Evolutionary conservation across 2,797 vertebrate species (phyloP), one percentile per base, ranked within the genome.

Genomic region (Gymnopithys bicolor): DNA sequence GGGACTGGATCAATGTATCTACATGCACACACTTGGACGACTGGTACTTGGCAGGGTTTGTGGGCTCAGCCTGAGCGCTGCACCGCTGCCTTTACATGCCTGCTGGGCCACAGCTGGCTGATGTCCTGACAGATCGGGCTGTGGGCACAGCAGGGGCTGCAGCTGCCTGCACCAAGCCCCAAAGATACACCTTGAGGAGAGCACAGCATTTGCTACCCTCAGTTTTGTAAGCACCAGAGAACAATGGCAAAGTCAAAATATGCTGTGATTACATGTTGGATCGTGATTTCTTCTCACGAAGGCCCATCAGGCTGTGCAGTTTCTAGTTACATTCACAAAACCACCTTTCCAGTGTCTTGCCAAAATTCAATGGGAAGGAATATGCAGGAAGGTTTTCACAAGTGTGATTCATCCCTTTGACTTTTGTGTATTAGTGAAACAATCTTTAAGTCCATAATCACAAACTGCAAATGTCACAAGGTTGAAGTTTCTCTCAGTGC

Each of bases 91-190:
- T 32, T 4, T 13, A 14, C 19, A 7, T 11, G 58, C 30, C 70
- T 19, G 11, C 37, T 41, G 59, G 51, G 45, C 30, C 39, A 37
- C 13, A 32, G 66, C 64, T 45, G 82, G 58, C 78, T 8, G 49
- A 19, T 9, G 21, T 35, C 35, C 67, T 0, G 2, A 7, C 12
- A 18, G 49, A 22, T 2, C 0, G 0, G 39, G 39, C n/a, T 32
- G 32, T 8, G n/a, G 66, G 66, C 74, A 79, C 2, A 1, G 32
- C 0, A 4, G 39, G 17, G 9, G 27, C 41, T 41, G 58, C 67
- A 63, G 9, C 37, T 9, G 33, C 60, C 37, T 7, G 68, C 13
- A 2, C 32, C 24, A 62, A 55, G 53, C 49, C 28, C 25, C 0
- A 2, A 32, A 70, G 37, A 28, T 1, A 4, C 56, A 41, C n/a